Evolutionary conservation across 1,140 invertebrate species (phyloP).

Genomic region (Drosophila arizonae): DNA sequence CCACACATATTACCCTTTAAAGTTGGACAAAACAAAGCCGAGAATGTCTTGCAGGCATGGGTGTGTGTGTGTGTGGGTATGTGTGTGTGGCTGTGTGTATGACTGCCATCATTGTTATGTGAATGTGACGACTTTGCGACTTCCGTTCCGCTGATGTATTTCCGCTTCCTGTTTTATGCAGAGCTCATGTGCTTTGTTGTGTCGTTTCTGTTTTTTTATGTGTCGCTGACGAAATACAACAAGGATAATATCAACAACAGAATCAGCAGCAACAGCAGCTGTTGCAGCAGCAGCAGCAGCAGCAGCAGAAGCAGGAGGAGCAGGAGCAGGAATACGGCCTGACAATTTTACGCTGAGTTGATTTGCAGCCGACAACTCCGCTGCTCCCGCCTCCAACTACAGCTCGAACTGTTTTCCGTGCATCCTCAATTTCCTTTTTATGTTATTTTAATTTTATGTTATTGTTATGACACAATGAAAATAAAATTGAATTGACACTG

Average conservation of each 20-base stretch:
- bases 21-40: conserved; percentile 54
- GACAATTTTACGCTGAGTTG: conserved; percentile 81
- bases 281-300: background rate
- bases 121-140: conserved; percentile 82
- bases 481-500: conserved; percentile 83
- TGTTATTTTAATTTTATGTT: conserved; percentile 83
- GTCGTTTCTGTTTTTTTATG: conserved; percentile 33
- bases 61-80: too few species aligned
- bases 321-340: conserved; percentile 30
- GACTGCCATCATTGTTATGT: conserved; percentile 80
- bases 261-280: conserved; percentile 24
- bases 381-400: background rate
- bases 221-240: conserved; percentile 66
- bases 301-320: too few species aligned
- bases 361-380: conserved; percentile 54
- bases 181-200: conserved; percentile 58
- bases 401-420: background rate
- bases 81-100: background rate
- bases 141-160: conserved; percentile 82
- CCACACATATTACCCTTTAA: conserved; percentile 5
- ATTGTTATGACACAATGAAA: conserved; percentile 83
- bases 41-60: conserved; percentile 11
- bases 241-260: conserved; percentile 59
- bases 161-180: conserved; percentile 81
- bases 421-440: conserved; percentile 83